A percentile compares a stretch with the other conserved stretches of the same genome.
Conservation (phyloP, 2,888 invertebrate species). For the Melangyna quadrimaculata region DNA sequence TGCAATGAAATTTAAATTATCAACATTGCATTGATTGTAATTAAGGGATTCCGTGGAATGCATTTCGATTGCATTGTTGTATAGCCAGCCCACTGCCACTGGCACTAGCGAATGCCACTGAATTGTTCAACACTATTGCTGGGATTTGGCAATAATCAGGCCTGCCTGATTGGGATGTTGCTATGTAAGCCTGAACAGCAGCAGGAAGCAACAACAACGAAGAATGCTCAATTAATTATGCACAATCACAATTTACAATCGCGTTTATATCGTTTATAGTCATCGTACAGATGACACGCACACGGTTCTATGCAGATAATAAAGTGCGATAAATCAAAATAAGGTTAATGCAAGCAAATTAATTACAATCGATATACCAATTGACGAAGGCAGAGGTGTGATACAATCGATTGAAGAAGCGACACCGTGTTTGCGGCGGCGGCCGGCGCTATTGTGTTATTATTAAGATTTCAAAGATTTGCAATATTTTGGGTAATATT, state of each 20-base stretch:
- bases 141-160: background rate
- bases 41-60: conserved; percentile 52
- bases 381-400: conserved; percentile 37
- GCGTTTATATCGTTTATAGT: conserved; percentile 18
- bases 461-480: conserved; percentile 8
- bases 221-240: conserved; percentile 49
- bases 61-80: conserved; percentile 24
- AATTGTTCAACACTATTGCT: background rate
- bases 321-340: conserved; percentile 64
- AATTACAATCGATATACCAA: conserved; percentile 63
- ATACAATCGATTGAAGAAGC: conserved; percentile 37
- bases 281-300: background rate
- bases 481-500: conserved; percentile 9
- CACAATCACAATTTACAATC: conserved; percentile 44
- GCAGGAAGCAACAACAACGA: background rate
- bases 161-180: background rate
- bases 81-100: background rate
- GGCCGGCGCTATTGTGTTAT: too few relatives aligned
- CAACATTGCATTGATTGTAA: conserved; percentile 65
- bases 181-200: background rate
- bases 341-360: conserved; percentile 55
- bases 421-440: background rate
- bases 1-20: conserved; percentile 69
- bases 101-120: background rate
- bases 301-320: conserved; percentile 44